Conservation (phyloP, 2,888 invertebrate genomes). For the Dynastes hyllus region DNA sequence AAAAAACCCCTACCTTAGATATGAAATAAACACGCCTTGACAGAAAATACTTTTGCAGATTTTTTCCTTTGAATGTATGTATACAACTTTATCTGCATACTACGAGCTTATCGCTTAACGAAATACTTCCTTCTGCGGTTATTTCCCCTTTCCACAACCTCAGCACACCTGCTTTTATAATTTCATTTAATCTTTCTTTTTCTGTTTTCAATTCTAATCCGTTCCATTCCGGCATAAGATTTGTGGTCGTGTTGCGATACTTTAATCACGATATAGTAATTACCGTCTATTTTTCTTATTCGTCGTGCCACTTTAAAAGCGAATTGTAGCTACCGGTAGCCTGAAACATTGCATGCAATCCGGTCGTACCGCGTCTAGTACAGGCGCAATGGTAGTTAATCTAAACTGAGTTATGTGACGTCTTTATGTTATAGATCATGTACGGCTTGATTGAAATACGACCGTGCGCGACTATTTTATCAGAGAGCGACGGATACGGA, state of each 20-base stretch:
- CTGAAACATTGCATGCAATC: conserved; percentile 55
- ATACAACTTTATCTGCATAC: no score
- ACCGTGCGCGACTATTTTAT: conserved; percentile 60
- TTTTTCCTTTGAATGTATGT: no score
- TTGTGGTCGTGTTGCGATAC: conserved; percentile 11
- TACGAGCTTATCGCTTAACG: no score
- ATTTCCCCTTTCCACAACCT: not conserved
- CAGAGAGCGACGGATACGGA: conserved; percentile 55
- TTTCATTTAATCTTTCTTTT: not conserved
- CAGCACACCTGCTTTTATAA: not conserved
- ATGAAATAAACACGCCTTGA: no score
- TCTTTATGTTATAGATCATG: conserved; percentile 63
- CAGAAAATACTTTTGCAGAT: no score
- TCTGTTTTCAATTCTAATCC: conserved; percentile 7
- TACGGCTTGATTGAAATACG: conserved; percentile 62
- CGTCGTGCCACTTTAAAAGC: conserved; percentile 20
- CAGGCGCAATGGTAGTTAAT: conserved; percentile 61
- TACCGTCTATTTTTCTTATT: conserved; percentile 21
- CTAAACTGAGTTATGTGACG: conserved; percentile 62
- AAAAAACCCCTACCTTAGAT: no score
- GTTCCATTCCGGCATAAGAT: conserved; percentile 9
- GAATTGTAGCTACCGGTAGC: conserved; percentile 20
- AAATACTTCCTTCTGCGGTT: not conserved
- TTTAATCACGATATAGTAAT: conserved; percentile 25
- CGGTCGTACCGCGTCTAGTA: conserved; percentile 61